phyloP scores from a whole-genome alignment of 2,113 vertebrate genomes.

The Eonycteris spelaea region DNA sequence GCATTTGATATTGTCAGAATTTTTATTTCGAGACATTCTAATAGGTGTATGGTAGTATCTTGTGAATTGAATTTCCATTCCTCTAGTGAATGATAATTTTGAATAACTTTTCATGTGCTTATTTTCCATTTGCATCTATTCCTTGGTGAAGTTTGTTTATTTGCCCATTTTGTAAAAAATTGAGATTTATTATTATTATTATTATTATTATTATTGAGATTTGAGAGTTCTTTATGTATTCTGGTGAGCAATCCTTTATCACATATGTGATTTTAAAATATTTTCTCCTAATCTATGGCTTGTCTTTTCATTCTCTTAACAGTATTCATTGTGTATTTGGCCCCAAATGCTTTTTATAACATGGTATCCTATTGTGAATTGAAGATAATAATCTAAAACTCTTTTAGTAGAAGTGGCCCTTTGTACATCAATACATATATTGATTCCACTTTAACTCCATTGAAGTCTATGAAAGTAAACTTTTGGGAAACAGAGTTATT shows the following conservation, averaged over 20 bases:
- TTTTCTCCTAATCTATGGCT: background rate
- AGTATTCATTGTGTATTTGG: background rate
- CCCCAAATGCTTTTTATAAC: background rate
- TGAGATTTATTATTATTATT: no score
- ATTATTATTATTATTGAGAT: background rate
- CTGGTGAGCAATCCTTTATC: background rate
- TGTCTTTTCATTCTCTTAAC: background rate
- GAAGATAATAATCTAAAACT: background rate
- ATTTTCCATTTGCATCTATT: background rate
- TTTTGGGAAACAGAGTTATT: background rate
- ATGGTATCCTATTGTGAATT: background rate
- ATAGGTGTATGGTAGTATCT: background rate
- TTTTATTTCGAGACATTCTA: background rate
- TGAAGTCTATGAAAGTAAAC: background rate
- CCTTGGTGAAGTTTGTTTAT: background rate
- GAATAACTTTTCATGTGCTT: background rate
- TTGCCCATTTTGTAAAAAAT: background rate
- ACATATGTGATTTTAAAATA: background rate
- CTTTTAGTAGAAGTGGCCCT: background rate
- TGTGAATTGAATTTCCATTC: background rate
- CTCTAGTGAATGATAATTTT: background rate
- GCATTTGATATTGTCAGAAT: background rate
- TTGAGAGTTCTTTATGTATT: background rate
- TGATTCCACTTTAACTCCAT: background rate
- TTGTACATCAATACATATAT: background rate